These are phyloP conservation scores for Pachymerium ferrugineum DNA, from an alignment of 2,888 invertebrate species.

Conservation along the genomic window DNA sequence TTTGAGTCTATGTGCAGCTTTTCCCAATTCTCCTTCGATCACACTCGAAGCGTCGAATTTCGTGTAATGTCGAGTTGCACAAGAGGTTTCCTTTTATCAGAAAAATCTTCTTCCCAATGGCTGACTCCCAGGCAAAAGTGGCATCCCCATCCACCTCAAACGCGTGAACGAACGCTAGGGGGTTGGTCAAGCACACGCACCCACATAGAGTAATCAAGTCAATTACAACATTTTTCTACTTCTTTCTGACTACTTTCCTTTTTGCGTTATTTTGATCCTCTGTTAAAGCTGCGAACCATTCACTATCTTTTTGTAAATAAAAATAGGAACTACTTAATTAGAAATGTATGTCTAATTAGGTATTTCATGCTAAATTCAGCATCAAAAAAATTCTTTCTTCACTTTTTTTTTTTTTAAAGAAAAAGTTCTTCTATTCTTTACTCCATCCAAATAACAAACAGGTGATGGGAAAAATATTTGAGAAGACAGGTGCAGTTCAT, in stretches of 20 bases:
- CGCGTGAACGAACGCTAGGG: constrained; percentile 1
- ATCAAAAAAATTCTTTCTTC: too few species aligned
- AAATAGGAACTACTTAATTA: too few species aligned
- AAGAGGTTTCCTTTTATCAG: constrained; percentile 9
- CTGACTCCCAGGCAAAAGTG: constrained; percentile 13
- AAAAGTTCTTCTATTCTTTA: not conserved
- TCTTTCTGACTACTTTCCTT: not conserved
- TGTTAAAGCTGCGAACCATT: not conserved
- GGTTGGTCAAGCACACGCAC: constrained; percentile 5
- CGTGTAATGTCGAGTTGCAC: constrained; percentile 14
- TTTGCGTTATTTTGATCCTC: not conserved
- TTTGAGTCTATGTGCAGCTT: not conserved
- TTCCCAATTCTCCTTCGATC: constrained; percentile 15
- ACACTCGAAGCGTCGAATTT: constrained; percentile 18
- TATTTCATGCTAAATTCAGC: too few species aligned
- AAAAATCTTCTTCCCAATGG: constrained; percentile 18
- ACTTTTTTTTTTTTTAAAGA: too few species aligned
- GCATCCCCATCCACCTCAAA: not conserved
- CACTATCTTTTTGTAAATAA: too few species aligned
- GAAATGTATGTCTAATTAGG: too few species aligned
- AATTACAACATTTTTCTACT: constrained; percentile 5
- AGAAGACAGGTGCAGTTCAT: not conserved
- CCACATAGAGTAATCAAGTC: not conserved
- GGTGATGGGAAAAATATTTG: constrained; percentile 18
- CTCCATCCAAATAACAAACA: not conserved